Conservation (phyloP, 1,140 invertebrate genomes). For the Penaeus japonicus region DNA sequence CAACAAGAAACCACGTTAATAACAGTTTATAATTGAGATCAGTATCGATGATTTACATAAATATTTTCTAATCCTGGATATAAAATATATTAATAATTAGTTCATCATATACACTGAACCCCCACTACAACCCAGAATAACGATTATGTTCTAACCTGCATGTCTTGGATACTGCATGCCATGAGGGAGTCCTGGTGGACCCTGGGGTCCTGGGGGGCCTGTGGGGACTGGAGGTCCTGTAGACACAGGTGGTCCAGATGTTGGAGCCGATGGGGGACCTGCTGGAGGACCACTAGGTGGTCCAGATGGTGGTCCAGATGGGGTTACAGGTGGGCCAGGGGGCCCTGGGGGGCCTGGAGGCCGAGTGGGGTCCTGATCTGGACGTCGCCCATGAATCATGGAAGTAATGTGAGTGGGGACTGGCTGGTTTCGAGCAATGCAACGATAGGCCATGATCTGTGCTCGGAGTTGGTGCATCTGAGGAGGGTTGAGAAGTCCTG, state of each 20-base stretch:
- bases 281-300: conserved; percentile 33
- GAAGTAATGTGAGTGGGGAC: conserved; percentile 81
- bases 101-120: too few relatives aligned
- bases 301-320: conserved; percentile 33
- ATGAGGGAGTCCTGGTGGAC: conserved; percentile 61
- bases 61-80: background rate
- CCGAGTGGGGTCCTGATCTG: conserved; percentile 56
- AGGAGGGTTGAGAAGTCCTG: conserved; percentile 60
- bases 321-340: conserved; percentile 27
- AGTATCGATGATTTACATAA: too few relatives aligned
- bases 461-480: conserved; percentile 87
- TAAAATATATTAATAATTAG: too few relatives aligned
- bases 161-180: conserved; percentile 53
- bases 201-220: conserved; percentile 57
- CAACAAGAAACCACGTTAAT: too few relatives aligned
- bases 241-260: conserved; percentile 29
- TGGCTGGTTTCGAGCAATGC: conserved; percentile 89
- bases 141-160: conserved; percentile 32
- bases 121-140: background rate
- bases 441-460: conserved; percentile 95
- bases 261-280: conserved; percentile 21
- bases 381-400: conserved; percentile 74
- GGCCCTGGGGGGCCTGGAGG: conserved; percentile 28
- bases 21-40: too few relatives aligned
- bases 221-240: conserved; percentile 31